Evolutionary conservation across 2,888 invertebrate genomes (phyloP).

Genomic region (Spicauda simplicius): DNA sequence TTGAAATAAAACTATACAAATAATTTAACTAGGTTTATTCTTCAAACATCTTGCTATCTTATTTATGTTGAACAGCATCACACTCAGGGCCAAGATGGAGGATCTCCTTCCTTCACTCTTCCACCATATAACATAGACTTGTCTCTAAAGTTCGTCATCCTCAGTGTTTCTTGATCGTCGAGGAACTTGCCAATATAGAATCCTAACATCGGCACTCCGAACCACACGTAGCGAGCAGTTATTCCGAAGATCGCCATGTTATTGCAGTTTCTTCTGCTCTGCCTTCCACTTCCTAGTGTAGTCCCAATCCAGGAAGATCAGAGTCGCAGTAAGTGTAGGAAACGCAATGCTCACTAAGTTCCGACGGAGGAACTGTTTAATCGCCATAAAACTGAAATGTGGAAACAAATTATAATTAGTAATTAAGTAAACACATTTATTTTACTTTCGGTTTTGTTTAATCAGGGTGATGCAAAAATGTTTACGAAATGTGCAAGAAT

Average conservation of each 20-base stretch:
- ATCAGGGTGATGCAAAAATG: too few species aligned
- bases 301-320: slow-evolving; percentile 90
- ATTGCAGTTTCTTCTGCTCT: slow-evolving; percentile 58
- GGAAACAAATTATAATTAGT: slow-evolving; percentile 14
- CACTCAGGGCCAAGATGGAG: slow-evolving; percentile 89
- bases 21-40: slow-evolving; percentile 25
- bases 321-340: slow-evolving; percentile 83
- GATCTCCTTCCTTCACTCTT: slow-evolving; percentile 85
- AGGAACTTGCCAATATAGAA: slow-evolving; percentile 86
- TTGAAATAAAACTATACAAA: too few species aligned
- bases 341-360: slow-evolving; percentile 89
- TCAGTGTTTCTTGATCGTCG: slow-evolving; percentile 88
- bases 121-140: slow-evolving; percentile 92
- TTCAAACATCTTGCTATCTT: slow-evolving; percentile 2
- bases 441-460: too few species aligned
- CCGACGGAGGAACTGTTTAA: slow-evolving; percentile 78
- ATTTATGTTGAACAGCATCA: not conserved
- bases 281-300: slow-evolving; percentile 90
- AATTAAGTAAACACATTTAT: too few species aligned
- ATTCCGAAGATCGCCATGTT: slow-evolving; percentile 84
- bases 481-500: too few species aligned
- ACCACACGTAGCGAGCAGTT: slow-evolving; percentile 79
- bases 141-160: slow-evolving; percentile 90
- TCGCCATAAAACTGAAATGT: slow-evolving; percentile 80
- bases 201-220: slow-evolving; percentile 83